A percentile compares a stretch with the other conserved stretches of the same genome.
These are phyloP conservation scores for Neogale vison DNA, from an alignment of 2,113 vertebrate species.

Conservation along the genomic window DNA sequence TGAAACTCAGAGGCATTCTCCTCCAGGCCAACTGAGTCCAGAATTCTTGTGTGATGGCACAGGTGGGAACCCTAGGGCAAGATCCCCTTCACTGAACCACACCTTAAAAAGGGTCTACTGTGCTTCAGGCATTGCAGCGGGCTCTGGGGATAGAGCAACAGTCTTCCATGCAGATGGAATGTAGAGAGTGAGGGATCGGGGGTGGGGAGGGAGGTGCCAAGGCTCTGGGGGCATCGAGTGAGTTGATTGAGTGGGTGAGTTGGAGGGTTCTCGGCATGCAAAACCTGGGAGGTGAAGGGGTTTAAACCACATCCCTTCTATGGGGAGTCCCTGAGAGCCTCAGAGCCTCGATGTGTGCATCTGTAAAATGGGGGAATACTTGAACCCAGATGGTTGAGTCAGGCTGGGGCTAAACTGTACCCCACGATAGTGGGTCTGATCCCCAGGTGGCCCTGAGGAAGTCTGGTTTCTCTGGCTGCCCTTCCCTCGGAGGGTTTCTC, in stretches of 20 bases:
- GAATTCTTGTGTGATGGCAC: not conserved
- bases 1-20: not conserved
- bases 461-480: not conserved
- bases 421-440: not conserved
- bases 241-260: rapidly evolving
- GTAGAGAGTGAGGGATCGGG: not conserved
- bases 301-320: not conserved
- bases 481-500: not conserved
- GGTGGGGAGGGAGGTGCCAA: not conserved
- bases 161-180: not conserved
- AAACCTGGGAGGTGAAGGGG: not conserved
- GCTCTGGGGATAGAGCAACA: not conserved
- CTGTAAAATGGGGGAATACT: not conserved
- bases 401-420: not conserved
- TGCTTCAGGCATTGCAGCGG: rapidly evolving
- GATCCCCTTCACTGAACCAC: not conserved
- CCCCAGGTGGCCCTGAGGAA: not conserved
- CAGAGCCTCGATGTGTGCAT: not conserved
- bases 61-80: not conserved
- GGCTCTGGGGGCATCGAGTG: not conserved
- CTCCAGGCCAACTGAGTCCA: rapidly evolving
- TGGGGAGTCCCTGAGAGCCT: not conserved
- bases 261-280: rapidly evolving
- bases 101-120: not conserved
- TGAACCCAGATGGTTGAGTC: not conserved